A percentile compares a stretch with the other conserved stretches of the same genome.
phyloP scores from a whole-genome alignment of 2,797 vertebrate genomes.

The Eleutherodactylus coqui region DNA sequence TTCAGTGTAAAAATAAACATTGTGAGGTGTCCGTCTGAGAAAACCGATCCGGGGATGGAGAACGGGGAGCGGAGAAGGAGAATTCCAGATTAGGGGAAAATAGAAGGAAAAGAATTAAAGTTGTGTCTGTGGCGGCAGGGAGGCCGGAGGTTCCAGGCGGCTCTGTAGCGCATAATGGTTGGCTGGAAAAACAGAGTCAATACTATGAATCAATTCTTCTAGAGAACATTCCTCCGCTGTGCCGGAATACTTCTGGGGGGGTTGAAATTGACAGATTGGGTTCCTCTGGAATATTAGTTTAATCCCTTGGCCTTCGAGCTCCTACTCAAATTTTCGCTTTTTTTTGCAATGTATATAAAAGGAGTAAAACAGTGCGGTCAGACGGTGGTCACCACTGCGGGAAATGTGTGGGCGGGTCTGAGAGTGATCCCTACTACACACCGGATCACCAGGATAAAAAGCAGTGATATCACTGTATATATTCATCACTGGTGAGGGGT shows the following conservation, averaged over 20 bases:
- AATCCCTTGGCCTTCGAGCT: not conserved
- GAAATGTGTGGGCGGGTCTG: not conserved
- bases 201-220: not conserved
- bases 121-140: not conserved
- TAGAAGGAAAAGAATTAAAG: not conserved
- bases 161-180: not conserved
- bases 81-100: not conserved
- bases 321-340: not conserved
- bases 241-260: not conserved
- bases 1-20: constrained; percentile 4
- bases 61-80: not conserved
- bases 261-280: not conserved
- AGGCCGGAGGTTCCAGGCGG: not conserved
- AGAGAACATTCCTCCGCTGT: not conserved
- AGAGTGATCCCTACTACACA: too few relatives aligned
- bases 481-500: too few relatives aligned
- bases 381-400: not conserved
- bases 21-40: not conserved
- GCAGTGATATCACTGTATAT: not conserved
- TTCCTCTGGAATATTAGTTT: not conserved
- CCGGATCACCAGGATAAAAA: not conserved
- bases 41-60: not conserved
- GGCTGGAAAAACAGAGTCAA: constrained; percentile 16
- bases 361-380: not conserved
- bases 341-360: not conserved